These are phyloP conservation scores for Isichthys henryi DNA, from an alignment of 2,113 vertebrate species.

Conservation along the genomic window DNA sequence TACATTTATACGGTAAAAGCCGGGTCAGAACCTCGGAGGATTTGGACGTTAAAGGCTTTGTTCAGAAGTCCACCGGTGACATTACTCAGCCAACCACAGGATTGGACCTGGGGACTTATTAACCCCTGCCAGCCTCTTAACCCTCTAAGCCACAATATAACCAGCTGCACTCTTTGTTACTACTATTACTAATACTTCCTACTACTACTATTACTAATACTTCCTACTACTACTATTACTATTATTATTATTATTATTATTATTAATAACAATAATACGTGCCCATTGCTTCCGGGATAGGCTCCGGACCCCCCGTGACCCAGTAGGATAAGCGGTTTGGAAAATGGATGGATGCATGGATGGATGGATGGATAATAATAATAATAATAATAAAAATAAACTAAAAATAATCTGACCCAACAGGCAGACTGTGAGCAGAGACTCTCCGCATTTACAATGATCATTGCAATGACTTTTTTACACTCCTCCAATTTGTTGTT, in stretches of 20 bases:
- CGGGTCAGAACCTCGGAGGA: not conserved
- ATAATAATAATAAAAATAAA: too few relatives aligned
- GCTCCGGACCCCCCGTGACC: too few relatives aligned
- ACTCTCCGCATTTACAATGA: not conserved
- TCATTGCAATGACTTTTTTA: not conserved
- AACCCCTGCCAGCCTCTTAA: not conserved
- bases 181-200: not conserved
- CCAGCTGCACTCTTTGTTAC: not conserved
- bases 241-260: too few relatives aligned
- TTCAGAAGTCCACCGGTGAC: not conserved
- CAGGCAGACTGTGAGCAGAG: not conserved
- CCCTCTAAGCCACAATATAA: not conserved
- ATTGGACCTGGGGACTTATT: not conserved
- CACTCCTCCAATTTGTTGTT: not conserved
- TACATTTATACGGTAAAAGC: not conserved
- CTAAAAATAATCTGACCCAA: not conserved
- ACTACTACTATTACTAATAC: too few relatives aligned
- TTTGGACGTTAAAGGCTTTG: not conserved
- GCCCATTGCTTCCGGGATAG: too few relatives aligned
- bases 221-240: not conserved
- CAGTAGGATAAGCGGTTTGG: too few relatives aligned
- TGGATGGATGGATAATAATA: too few relatives aligned
- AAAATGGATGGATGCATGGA: too few relatives aligned
- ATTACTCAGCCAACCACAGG: not conserved
- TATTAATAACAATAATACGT: too few relatives aligned